A percentile compares a stretch with the other conserved stretches of the same genome.
phyloP scores from a whole-genome alignment of 2,888 invertebrate species.

The Pycnomerus fuliginosus region DNA sequence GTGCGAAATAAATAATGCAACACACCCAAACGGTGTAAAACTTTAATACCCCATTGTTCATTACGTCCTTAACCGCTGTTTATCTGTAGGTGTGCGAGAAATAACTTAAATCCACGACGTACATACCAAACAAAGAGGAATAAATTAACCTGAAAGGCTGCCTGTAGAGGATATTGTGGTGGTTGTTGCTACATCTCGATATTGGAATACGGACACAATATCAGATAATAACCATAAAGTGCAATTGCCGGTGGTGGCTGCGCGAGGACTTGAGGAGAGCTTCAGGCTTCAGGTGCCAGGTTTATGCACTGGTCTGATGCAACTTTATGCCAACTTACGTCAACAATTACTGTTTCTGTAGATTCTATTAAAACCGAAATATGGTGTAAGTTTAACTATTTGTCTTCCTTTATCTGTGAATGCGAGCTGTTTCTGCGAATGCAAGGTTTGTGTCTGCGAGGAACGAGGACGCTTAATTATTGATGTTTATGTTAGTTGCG shows the following conservation, averaged over 20 bases:
- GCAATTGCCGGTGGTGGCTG: conserved; percentile 30
- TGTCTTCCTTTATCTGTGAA: conserved; percentile 21
- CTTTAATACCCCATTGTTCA: conserved; percentile 12
- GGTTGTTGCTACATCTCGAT: conserved; percentile 10
- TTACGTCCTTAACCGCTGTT: conserved; percentile 2
- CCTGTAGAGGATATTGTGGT: conserved; percentile 5
- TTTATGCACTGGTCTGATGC: conserved; percentile 14
- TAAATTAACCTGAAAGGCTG: conserved; percentile 6
- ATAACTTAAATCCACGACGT: conserved; percentile 6
- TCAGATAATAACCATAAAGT: conserved; percentile 35
- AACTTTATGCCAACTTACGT: conserved; percentile 30
- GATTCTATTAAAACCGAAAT: conserved; percentile 34
- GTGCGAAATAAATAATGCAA: no score
- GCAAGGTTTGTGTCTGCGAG: no score
- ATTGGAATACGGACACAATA: conserved; percentile 20
- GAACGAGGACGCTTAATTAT: no score
- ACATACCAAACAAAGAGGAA: conserved; percentile 10
- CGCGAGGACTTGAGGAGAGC: no score
- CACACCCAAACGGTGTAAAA: no score
- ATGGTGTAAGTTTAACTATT: conserved; percentile 28
- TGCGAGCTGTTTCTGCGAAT: no score
- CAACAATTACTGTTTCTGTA: conserved; percentile 32
- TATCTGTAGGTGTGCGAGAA: conserved; percentile 10
- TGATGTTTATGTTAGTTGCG: no score
- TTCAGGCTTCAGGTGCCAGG: conserved; percentile 3